A percentile compares a stretch with the other conserved stretches of the same genome.
Conservation (phyloP, 2,888 invertebrate genomes). For the Trichopoda pennipes region DNA sequence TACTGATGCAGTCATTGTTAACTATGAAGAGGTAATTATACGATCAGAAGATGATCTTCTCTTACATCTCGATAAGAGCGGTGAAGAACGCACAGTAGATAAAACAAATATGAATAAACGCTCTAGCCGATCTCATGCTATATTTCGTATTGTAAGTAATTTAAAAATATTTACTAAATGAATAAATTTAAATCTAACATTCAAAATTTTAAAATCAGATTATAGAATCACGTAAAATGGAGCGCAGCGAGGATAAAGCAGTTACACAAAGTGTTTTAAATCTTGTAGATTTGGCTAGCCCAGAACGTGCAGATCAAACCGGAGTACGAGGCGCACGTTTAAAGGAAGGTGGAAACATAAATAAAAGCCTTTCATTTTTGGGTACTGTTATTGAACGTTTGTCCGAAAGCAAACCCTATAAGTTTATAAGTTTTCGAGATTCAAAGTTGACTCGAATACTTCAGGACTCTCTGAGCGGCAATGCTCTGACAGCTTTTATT, state of each 20-base stretch:
- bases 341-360: slow-evolving; percentile 91
- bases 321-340: slow-evolving; percentile 89
- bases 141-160: slow-evolving; percentile 90
- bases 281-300: slow-evolving; percentile 95
- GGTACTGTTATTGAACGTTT: slow-evolving; percentile 91
- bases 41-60: slow-evolving; percentile 85
- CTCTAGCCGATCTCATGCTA: slow-evolving; percentile 94
- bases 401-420: slow-evolving; percentile 83
- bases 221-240: slow-evolving; percentile 87
- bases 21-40: slow-evolving; percentile 85
- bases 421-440: slow-evolving; percentile 87
- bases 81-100: slow-evolving; percentile 87
- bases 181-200: neutral
- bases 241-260: slow-evolving; percentile 82
- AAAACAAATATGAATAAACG: slow-evolving; percentile 93
- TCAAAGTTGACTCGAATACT: slow-evolving; percentile 92
- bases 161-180: neutral
- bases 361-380: slow-evolving; percentile 87
- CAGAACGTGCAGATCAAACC: slow-evolving; percentile 90
- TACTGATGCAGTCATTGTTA: slow-evolving; percentile 85
- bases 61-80: slow-evolving; percentile 84
- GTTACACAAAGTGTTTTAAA: slow-evolving; percentile 89
- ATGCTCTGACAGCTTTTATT: slow-evolving; percentile 92
- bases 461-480: slow-evolving; percentile 93
- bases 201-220: slow-evolving; percentile 80